Conservation (phyloP, 2,113 vertebrate species). For the Poeciliopsis turrubarensis region DNA sequence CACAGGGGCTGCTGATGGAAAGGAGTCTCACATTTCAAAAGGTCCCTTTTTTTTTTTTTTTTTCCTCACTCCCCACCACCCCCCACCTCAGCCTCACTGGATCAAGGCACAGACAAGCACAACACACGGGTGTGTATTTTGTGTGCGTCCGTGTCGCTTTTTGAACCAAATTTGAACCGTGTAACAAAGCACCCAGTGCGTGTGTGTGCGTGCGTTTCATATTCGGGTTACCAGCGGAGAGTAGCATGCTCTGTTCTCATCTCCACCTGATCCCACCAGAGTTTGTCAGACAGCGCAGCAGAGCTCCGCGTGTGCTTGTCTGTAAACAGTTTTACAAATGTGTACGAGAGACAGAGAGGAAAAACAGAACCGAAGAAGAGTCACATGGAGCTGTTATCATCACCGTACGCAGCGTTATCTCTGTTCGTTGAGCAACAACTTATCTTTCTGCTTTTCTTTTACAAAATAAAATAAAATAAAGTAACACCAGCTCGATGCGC, state of each 20-base stretch:
- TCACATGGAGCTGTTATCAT: constrained; percentile 65
- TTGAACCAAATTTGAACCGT: constrained; percentile 19
- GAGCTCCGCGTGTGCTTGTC: constrained; percentile 17
- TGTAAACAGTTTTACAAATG: constrained; percentile 28
- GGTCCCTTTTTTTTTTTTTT: constrained; percentile 18
- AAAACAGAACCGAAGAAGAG: neutral
- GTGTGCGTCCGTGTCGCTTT: constrained; percentile 8
- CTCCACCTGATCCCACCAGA: constrained; percentile 64
- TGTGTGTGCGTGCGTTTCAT: constrained; percentile 43
- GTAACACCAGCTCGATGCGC: constrained; percentile 39
- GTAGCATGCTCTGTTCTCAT: constrained; percentile 48
- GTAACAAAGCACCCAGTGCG: constrained; percentile 43
- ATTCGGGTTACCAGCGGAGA: constrained; percentile 42
- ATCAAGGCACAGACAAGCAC: constrained; percentile 63
- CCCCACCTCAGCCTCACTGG: constrained; percentile 17
- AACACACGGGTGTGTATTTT: constrained; percentile 25
- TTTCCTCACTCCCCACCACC: neutral
- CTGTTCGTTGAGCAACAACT: constrained; percentile 24
- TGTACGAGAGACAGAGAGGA: constrained; percentile 12
- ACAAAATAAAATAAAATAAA: no score
- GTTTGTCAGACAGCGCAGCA: constrained; percentile 28
- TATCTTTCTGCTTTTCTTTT: constrained; percentile 19
- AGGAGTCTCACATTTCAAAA: constrained; percentile 71
- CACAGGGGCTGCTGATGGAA: constrained; percentile 62
- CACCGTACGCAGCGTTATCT: constrained; percentile 53